Conservation (phyloP, 2,797 vertebrate species). For the Hippoglossus hippoglossus region DNA sequence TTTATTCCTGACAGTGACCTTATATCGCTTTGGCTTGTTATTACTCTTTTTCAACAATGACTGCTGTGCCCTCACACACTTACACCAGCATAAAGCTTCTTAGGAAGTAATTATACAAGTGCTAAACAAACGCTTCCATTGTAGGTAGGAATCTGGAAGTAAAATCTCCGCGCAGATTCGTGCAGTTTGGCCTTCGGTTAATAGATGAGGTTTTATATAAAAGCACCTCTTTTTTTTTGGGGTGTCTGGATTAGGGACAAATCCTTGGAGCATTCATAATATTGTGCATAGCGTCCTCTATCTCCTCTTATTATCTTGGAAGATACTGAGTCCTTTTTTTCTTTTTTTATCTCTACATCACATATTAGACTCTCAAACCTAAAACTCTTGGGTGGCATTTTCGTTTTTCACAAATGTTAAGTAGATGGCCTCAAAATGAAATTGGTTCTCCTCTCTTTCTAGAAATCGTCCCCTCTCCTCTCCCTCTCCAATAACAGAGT, state of each 20-base stretch:
- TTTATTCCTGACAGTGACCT: neutral
- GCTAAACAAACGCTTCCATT: neutral
- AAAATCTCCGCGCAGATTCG: too few relatives aligned
- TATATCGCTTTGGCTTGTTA: conserved; percentile 1
- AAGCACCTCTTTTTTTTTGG: conserved; percentile 19
- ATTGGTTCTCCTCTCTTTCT: neutral
- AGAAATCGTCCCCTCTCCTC: neutral
- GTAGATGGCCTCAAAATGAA: conserved; percentile 2
- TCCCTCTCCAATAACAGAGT: neutral
- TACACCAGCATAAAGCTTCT: neutral
- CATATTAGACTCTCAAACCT: conserved; percentile 21
- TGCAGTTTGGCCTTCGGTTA: too few relatives aligned
- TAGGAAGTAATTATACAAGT: conserved; percentile 11
- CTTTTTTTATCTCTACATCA: conserved; percentile 26
- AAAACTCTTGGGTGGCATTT: conserved; percentile 13
- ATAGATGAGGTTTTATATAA: conserved; percentile 19
- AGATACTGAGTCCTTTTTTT: neutral
- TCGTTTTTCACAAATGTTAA: conserved; percentile 3
- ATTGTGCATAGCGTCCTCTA: conserved; percentile 18
- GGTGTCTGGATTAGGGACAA: conserved; percentile 26
- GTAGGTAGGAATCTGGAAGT: conserved; percentile 1
- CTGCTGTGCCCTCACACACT: neutral
- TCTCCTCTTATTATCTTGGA: conserved; percentile 25
- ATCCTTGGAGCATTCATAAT: conserved; percentile 30
- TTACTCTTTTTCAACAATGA: conserved; percentile 12